Percentiles rank a stretch among this genome's conserved stretches.
Evolutionary conservation across 2,888 invertebrate species (phyloP).

Genomic region (Andrena bucephala): DNA sequence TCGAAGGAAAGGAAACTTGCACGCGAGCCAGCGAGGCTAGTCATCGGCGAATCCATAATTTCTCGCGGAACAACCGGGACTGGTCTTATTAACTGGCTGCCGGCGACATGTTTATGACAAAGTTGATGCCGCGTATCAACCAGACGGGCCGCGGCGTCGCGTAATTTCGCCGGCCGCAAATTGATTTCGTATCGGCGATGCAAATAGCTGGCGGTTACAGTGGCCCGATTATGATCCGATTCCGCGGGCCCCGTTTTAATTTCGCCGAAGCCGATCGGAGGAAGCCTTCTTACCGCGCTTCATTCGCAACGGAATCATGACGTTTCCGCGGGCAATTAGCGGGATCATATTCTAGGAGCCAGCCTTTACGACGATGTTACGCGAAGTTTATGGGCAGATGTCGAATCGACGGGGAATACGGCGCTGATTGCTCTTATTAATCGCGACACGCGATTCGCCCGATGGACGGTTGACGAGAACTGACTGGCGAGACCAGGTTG

Average conservation of each 20-base stretch:
- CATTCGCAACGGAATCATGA: constrained; percentile 12
- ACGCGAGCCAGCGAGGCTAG: constrained; percentile 1
- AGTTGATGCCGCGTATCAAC: constrained; percentile 20
- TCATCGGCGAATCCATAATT: constrained; percentile 2
- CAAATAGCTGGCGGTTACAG: constrained; percentile 27
- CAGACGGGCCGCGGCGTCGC: constrained; percentile 17
- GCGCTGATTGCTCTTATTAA: constrained; percentile 14
- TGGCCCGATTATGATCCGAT: constrained; percentile 8
- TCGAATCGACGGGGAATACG: not conserved
- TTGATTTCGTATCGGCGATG: constrained; percentile 25
- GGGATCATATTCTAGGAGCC: not conserved
- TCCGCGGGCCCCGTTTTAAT: constrained; percentile 17
- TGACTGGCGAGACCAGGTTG: not conserved
- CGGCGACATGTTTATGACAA: constrained; percentile 18
- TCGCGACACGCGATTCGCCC: not conserved
- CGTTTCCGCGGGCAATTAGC: not conserved
- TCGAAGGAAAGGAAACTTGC: not conserved
- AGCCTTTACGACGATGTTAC: constrained; percentile 1
- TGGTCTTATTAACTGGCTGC: constrained; percentile 9
- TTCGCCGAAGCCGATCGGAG: not conserved
- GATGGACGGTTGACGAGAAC: not conserved
- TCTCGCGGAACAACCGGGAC: not conserved
- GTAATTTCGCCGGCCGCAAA: constrained; percentile 11
- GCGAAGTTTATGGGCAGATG: constrained; percentile 1
- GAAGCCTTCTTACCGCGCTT: not conserved